Evolutionary conservation across 2,888 invertebrate species (phyloP).

Genomic region (Eupithecia abbreviata): DNA sequence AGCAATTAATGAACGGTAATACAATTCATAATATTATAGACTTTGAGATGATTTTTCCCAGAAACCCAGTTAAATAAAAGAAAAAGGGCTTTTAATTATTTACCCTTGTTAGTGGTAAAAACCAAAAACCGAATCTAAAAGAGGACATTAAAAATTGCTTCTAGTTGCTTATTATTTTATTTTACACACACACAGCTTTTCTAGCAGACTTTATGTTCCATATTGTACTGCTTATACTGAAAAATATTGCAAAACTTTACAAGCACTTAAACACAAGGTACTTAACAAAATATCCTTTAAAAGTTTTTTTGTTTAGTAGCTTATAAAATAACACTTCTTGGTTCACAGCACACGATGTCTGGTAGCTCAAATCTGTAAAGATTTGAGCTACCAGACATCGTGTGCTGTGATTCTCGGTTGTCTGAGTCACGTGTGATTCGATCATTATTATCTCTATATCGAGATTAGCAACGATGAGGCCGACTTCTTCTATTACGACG

Average conservation of each 20-base stretch:
- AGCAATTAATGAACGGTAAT: conserved; percentile 2
- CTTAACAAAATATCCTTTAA: neutral
- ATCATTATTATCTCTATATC: neutral
- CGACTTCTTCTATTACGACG: no score
- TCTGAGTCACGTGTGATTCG: neutral
- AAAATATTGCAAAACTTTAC: conserved; percentile 3
- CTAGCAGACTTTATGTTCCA: neutral
- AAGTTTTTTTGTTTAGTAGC: neutral
- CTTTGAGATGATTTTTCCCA: neutral
- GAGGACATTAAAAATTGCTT: neutral
- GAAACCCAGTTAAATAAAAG: neutral
- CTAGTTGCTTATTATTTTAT: neutral
- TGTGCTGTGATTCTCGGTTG: neutral
- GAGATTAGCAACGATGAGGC: neutral
- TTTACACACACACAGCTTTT: neutral
- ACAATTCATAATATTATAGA: conserved; percentile 5
- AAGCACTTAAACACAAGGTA: neutral
- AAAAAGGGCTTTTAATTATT: neutral
- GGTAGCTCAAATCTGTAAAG: neutral
- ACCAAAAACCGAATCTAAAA: neutral
- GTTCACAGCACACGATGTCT: neutral
- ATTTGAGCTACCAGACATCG: no score
- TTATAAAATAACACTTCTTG: neutral
- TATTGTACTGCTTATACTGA: neutral
- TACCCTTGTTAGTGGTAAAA: neutral